These are phyloP conservation scores for Apistogramma diplotaenia DNA, from an alignment of 2,113 vertebrate species.

Conservation along the genomic window DNA sequence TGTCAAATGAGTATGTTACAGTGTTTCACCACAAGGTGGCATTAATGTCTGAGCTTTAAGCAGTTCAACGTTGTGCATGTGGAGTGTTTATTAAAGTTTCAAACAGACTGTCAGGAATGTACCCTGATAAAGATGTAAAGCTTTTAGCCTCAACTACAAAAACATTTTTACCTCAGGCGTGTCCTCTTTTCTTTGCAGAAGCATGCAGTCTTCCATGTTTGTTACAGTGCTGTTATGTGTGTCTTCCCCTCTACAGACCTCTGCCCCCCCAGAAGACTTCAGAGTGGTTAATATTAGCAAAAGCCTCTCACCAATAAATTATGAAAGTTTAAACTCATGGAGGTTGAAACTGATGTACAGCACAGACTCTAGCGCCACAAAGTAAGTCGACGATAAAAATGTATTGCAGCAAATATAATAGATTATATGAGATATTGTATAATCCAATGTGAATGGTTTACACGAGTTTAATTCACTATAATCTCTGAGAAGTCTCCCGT, in stretches of 20 bases:
- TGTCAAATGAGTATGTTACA: too few species aligned
- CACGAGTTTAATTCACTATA: not conserved
- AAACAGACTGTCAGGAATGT: slow-evolving; percentile 5
- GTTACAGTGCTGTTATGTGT: slow-evolving; percentile 14
- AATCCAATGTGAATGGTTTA: not conserved
- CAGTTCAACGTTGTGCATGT: not conserved
- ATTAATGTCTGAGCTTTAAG: not conserved
- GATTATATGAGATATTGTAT: not conserved
- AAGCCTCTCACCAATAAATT: slow-evolving; percentile 88
- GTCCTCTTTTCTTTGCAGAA: not conserved
- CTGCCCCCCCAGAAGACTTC: slow-evolving; percentile 87
- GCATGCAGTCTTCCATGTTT: not conserved
- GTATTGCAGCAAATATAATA: not conserved
- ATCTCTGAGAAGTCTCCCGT: not conserved
- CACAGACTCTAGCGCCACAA: slow-evolving; percentile 85
- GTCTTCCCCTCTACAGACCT: slow-evolving; percentile 79
- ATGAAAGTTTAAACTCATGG: slow-evolving; percentile 89
- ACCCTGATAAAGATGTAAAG: slow-evolving; percentile 9
- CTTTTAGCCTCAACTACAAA: not conserved
- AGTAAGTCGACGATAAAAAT: slow-evolving; percentile 76
- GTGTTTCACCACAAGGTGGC: slow-evolving; percentile 57
- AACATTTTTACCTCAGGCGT: slow-evolving; percentile 1
- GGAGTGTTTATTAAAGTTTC: not conserved
- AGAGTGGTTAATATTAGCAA: slow-evolving; percentile 83
- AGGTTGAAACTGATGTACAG: slow-evolving; percentile 88